A percentile compares a stretch with the other conserved stretches of the same genome.
Conservation (phyloP, 2,113 vertebrate species). For the Rynchops niger region DNA sequence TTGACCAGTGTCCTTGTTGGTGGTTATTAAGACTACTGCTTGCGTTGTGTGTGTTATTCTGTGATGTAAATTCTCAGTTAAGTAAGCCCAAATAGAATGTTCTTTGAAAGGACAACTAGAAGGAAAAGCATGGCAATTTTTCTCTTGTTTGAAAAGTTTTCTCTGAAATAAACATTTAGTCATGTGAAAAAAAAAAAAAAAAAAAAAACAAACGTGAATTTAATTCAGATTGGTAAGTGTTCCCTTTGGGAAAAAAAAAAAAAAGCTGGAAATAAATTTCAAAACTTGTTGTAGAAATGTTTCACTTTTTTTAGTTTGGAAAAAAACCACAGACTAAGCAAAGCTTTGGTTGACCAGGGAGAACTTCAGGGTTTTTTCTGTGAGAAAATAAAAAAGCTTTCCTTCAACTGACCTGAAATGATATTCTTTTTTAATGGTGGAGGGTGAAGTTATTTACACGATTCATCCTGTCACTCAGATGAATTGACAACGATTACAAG, state of each 20-base stretch:
- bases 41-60: not conserved
- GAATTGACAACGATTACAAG: not conserved
- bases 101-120: not conserved
- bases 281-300: not conserved
- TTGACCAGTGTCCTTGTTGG: not conserved
- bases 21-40: not conserved
- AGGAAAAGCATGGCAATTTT: not conserved
- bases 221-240: not conserved
- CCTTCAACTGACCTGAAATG: not conserved
- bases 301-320: not conserved
- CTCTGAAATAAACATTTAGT: not conserved
- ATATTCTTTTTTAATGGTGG: not conserved
- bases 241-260: not conserved
- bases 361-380: rapidly evolving
- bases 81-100: not conserved
- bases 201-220: too few species aligned
- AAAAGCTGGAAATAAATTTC: not conserved
- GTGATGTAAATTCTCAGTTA: not conserved
- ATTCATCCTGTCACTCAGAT: not conserved
- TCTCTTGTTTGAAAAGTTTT: not conserved
- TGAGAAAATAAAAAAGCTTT: not conserved
- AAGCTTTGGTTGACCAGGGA: not conserved
- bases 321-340: not conserved
- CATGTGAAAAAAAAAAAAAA: too few species aligned
- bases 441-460: not conserved